Conservation (phyloP, 37 sponge, comb jelly and placozoan genomes). For the Chondrilla cf. caribensis region DNA sequence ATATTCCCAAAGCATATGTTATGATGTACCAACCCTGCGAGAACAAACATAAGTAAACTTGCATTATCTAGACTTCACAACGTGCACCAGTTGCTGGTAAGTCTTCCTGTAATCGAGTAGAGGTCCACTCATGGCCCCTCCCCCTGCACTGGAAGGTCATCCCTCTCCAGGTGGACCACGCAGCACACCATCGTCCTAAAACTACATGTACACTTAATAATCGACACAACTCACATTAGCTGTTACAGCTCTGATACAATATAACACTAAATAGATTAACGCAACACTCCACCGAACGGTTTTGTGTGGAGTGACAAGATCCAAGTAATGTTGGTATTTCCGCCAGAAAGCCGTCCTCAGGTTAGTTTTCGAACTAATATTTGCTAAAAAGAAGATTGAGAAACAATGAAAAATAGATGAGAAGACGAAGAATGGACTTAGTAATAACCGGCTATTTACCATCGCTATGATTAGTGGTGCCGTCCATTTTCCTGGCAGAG, state of each 20-base stretch:
- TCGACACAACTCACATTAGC: conserved; percentile 56
- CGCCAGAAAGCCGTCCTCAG: conserved; percentile 17
- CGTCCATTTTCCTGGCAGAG: not conserved
- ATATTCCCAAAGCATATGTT: conserved; percentile 88
- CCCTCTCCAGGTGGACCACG: no score
- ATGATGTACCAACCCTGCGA: conserved; percentile 92
- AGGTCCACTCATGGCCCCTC: not conserved
- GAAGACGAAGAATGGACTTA: no score
- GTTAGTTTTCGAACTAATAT: not conserved
- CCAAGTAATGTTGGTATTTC: conserved; percentile 79
- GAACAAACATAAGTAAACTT: not conserved
- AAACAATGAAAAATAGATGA: no score
- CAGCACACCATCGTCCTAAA: no score
- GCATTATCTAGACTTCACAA: no score
- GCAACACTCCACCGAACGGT: conserved; percentile 58
- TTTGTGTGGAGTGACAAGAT: conserved; percentile 52
- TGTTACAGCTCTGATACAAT: conserved; percentile 41
- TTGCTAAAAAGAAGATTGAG: no score
- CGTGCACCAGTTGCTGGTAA: not conserved
- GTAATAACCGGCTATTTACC: no score
- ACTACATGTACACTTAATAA: no score
- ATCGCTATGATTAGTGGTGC: not conserved
- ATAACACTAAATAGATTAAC: conserved; percentile 38
- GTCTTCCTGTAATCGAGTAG: no score
- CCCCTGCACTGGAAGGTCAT: no score